Base-by-base conservation (phyloP, 2,888 invertebrate genomes). In the Cheilosia grossa region DNA sequence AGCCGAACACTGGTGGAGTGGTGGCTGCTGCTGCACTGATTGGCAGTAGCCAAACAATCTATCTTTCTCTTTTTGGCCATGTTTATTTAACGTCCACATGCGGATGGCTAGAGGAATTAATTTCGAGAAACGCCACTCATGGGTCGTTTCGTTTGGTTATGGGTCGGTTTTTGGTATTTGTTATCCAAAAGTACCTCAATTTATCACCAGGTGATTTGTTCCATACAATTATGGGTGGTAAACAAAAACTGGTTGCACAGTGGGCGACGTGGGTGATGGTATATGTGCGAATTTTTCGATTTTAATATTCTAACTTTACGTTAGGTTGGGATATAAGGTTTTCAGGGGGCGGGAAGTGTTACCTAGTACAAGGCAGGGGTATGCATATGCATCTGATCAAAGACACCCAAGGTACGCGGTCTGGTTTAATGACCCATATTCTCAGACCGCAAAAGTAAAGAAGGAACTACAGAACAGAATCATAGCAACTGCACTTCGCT, bases 121-220 rank as follows among this genome's bases (percentile, higher is more conserved):
- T 75, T 70, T 70, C 53, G 21, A 81, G 53, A 61, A 81, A 85
- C 51, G 49, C 72, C 75, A 72, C 81, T 81, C 81, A 81, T 66
- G 81, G 80, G 74, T 80, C 73, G 79, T 73, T 74, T 74, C 59
- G 74, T 77, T 81, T 72, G 83, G 75, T 81, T 61, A 56, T 58
- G 67, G 73, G 74, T 74, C 66, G 69, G 40, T 72, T 72, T 70
- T 80, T 75, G 70, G 81, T 72, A 75, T 85, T 81, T 81, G 85
- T 77, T 85, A 63, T 74, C 72, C 66, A 67, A 75, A 85, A 85
- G 58, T 81, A 66, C 75, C 72, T 67, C 85, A 85, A 85, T 85
- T 85, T 81, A 85, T 85, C 85, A 80, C 69, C 74, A 47, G 70
- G 83, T 83, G 83, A 83, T 83, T 83, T 83, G 83, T 83, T 70